Conservation (phyloP, 2,888 invertebrate species). For the Agriopis aurantiaria region DNA sequence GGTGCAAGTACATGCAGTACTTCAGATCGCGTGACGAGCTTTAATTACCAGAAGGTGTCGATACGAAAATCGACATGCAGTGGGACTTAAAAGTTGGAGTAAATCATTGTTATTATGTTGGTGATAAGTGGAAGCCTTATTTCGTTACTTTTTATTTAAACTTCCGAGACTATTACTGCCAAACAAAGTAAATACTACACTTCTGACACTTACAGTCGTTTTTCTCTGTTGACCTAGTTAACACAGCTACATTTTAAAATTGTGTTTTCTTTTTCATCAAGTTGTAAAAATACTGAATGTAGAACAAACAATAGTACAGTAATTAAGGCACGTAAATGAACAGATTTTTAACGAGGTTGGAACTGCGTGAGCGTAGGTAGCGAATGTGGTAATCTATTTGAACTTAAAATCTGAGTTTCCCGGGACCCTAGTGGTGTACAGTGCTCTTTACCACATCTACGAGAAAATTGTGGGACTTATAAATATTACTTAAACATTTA, state of each 20-base stretch:
- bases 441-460: too few species aligned
- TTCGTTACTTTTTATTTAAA: constrained; percentile 47
- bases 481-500: too few species aligned
- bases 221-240: constrained; percentile 7
- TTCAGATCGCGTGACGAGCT: constrained; percentile 78
- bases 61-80: constrained; percentile 78
- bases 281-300: neutral
- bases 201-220: constrained; percentile 21
- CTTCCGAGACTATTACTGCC: constrained; percentile 40
- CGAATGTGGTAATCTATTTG: too few species aligned
- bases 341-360: too few species aligned
- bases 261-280: neutral
- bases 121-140: constrained; percentile 61
- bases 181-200: constrained; percentile 38
- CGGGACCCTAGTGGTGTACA: too few species aligned
- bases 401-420: too few species aligned
- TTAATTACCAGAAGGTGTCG: constrained; percentile 83
- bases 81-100: constrained; percentile 69
- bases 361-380: too few species aligned
- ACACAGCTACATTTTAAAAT: neutral
- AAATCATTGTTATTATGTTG: constrained; percentile 78
- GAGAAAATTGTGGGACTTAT: too few species aligned
- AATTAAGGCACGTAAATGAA: too few species aligned
- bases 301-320: too few species aligned
- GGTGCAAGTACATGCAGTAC: constrained; percentile 51